Percentiles rank a stretch among this genome's conserved stretches.
Conservation (phyloP, 2,888 invertebrate species). For the Apoderus coryli region DNA sequence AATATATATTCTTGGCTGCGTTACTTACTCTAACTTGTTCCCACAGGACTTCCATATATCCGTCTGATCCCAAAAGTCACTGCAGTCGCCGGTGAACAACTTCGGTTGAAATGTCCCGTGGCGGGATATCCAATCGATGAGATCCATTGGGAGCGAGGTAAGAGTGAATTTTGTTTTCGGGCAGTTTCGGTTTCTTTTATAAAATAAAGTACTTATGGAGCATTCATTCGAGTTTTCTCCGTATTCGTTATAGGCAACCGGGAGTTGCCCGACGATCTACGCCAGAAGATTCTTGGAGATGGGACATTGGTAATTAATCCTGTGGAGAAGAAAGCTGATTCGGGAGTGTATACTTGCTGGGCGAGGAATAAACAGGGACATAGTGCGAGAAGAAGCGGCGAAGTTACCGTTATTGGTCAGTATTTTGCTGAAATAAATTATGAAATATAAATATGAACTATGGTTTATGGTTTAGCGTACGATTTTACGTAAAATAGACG, state of each 20-base stretch:
- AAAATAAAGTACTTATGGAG: too few species aligned
- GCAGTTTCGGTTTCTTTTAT: too few species aligned
- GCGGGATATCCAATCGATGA: constrained; percentile 71
- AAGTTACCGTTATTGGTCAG: constrained; percentile 66
- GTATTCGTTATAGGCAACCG: too few species aligned
- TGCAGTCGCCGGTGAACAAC: constrained; percentile 61
- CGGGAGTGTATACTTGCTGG: constrained; percentile 68
- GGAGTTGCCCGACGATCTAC: constrained; percentile 62
- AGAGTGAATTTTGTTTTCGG: too few species aligned
- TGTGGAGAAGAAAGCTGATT: constrained; percentile 59
- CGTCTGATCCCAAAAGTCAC: constrained; percentile 67
- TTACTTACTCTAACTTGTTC: too few species aligned
- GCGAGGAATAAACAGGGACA: constrained; percentile 66
- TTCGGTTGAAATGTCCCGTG: constrained; percentile 64
- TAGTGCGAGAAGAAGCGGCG: constrained; percentile 55
- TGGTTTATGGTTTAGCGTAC: too few species aligned
- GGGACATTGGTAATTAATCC: constrained; percentile 61
- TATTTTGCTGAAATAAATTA: too few species aligned
- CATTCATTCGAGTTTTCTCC: too few species aligned
- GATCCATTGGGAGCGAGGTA: constrained; percentile 65
- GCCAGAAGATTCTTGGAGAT: constrained; percentile 58
- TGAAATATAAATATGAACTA: too few species aligned
- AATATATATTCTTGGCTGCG: too few species aligned
- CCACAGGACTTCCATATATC: constrained; percentile 60
- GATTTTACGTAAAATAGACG: too few species aligned